Base-by-base conservation (phyloP, 1,140 invertebrate species). In the Heliconius melpomene region DNA sequence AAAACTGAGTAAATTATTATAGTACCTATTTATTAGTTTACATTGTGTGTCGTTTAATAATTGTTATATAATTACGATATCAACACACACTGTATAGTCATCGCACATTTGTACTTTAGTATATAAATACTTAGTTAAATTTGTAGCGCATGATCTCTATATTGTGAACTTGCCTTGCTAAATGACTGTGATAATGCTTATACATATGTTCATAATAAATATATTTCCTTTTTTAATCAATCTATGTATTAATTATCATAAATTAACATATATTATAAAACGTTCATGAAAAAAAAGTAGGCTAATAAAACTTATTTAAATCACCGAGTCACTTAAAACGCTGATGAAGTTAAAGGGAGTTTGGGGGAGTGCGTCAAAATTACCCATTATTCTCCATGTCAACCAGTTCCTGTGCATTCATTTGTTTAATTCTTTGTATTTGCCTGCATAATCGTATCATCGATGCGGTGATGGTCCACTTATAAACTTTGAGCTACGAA, bases 391-490 rank as follows among this genome's bases (percentile, higher is more conserved):
- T 32, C 80, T 84, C 20, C 78, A 84, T 57, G 83, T 82, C 84
- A 87, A 87, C 82, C 79, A 81, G 84, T 90, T 93, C 84, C 85
- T 85, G 80, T 83, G 82, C 74, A 81, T 85, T 85, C 77, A 81
- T 88, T 88, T 89, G 83, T 84, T 86, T 87, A 84, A 86, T 86
- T 74, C 75, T 79, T 89, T 84, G 77, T 87, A 75, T 54, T 76
- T 75, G 79, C 79, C 84, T 86, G 86, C 85, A 90, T 89, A 7
- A 90, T 91, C 83, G 84, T 85, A 89, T 86, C 86, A 83, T 84
- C 40, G 74, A 81, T 80, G 81, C 79, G 73, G 80, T 79, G 75
- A 83, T 79, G 85, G 83, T 81, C 76, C 83, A 77, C 75, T 83
- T 81, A 76, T 46, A 86, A 74, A 32, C 32, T 32, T 32, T 32